Evolutionary conservation across 2,888 invertebrate species (phyloP).

Genomic region (Lysandra coridon): DNA sequence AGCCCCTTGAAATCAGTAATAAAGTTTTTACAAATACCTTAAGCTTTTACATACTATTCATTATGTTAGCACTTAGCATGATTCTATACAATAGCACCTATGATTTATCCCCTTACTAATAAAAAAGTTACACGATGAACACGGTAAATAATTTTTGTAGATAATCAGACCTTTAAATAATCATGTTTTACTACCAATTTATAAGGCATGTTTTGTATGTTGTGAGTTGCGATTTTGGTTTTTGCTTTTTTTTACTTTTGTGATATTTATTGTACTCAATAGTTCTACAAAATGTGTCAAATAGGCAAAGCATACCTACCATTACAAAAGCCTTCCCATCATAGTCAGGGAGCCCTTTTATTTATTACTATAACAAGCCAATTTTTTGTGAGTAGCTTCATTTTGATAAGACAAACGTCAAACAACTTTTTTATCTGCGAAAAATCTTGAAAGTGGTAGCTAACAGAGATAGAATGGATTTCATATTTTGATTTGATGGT

Average conservation of each 20-base stretch:
- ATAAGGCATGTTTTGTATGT: background rate
- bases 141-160: background rate
- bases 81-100: conserved; percentile 4
- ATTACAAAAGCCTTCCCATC: background rate
- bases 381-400: too few species aligned
- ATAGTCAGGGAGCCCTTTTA: background rate
- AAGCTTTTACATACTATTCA: background rate
- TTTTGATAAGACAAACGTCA: too few species aligned
- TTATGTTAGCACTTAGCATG: conserved; percentile 1
- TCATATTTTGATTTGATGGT: too few species aligned
- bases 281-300: background rate
- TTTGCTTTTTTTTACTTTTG: too few species aligned
- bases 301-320: background rate
- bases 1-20: background rate
- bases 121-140: background rate
- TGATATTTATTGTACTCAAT: background rate
- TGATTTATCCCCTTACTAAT: background rate
- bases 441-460: too few species aligned
- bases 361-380: too few species aligned
- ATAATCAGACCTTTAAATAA: background rate
- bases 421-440: too few species aligned
- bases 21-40: background rate
- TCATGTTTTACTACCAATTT: background rate
- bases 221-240: background rate
- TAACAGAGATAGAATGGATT: too few species aligned